Percentiles rank a stretch among this genome's conserved stretches.
phyloP scores from a whole-genome alignment of 1,140 invertebrate genomes.

The Camponotus pennsylvanicus region DNA sequence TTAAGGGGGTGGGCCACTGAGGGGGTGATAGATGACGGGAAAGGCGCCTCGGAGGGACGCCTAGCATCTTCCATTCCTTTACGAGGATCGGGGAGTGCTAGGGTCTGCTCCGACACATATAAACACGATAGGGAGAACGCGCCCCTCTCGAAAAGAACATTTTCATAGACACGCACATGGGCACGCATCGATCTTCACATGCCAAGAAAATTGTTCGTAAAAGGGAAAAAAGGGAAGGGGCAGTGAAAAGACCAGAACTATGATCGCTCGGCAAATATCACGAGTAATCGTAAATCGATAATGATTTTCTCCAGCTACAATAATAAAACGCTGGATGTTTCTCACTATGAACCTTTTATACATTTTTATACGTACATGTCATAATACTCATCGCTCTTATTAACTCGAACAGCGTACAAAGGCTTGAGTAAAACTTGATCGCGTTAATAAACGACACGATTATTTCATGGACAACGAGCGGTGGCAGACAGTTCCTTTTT shows the following conservation, averaged over 20 bases:
- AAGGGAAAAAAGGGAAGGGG: too few species aligned
- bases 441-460: background rate
- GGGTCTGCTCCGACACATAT: slow-evolving; percentile 52
- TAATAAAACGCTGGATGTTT: background rate
- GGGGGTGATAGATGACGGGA: slow-evolving; percentile 74
- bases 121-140: slow-evolving; percentile 41
- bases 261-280: slow-evolving; percentile 41
- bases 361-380: background rate
- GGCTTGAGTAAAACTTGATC: background rate
- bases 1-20: slow-evolving; percentile 54
- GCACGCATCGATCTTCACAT: slow-evolving; percentile 39
- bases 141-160: slow-evolving; percentile 47
- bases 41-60: slow-evolving; percentile 74
- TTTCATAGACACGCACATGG: slow-evolving; percentile 58
- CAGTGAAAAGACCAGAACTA: background rate
- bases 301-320: background rate
- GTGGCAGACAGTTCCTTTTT: background rate
- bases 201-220: slow-evolving; percentile 14
- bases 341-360: too few species aligned
- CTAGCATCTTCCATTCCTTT: slow-evolving; percentile 72
- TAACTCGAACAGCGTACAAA: background rate
- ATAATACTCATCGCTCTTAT: background rate
- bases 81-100: slow-evolving; percentile 63
- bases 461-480: background rate
- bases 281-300: slow-evolving; percentile 35